Conservation (phyloP, 2,797 vertebrate species). For the Odontamblyopus rebecca region DNA sequence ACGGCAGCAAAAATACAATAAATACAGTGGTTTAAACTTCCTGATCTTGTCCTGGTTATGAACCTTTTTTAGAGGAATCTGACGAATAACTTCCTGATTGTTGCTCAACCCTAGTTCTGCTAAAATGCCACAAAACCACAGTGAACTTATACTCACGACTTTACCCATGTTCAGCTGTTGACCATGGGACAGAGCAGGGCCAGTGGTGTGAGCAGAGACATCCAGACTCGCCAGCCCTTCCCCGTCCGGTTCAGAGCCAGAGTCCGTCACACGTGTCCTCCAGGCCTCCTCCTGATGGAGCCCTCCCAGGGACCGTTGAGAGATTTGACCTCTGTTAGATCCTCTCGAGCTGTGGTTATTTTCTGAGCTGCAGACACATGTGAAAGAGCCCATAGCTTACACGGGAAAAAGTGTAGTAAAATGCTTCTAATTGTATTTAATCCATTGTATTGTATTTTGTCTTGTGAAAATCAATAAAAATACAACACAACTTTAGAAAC, state of each 20-base stretch:
- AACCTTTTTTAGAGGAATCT: not conserved
- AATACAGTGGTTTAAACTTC: not conserved
- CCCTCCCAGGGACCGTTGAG: not conserved
- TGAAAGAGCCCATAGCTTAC: too few relatives aligned
- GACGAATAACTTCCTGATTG: not conserved
- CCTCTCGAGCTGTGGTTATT: not conserved
- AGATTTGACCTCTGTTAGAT: not conserved
- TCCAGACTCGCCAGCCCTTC: not conserved
- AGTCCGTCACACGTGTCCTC: not conserved
- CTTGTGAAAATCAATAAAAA: too few relatives aligned
- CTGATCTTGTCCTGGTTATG: not conserved
- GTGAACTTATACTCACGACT: not conserved
- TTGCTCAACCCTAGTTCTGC: too few relatives aligned
- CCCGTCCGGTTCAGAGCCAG: not conserved
- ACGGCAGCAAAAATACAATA: not conserved
- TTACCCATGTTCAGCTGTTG: not conserved
- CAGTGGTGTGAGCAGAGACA: constrained; percentile 1
- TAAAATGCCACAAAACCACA: constrained; percentile 1
- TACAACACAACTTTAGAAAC: too few relatives aligned
- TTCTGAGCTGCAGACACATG: not conserved
- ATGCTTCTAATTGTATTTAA: too few relatives aligned
- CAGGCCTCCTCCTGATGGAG: not conserved
- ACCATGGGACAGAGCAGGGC: not conserved
- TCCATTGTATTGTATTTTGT: too few relatives aligned
- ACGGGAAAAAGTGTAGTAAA: too few relatives aligned